phyloP scores from a whole-genome alignment of 1,140 invertebrate genomes.

The Polypedilum pembai region DNA sequence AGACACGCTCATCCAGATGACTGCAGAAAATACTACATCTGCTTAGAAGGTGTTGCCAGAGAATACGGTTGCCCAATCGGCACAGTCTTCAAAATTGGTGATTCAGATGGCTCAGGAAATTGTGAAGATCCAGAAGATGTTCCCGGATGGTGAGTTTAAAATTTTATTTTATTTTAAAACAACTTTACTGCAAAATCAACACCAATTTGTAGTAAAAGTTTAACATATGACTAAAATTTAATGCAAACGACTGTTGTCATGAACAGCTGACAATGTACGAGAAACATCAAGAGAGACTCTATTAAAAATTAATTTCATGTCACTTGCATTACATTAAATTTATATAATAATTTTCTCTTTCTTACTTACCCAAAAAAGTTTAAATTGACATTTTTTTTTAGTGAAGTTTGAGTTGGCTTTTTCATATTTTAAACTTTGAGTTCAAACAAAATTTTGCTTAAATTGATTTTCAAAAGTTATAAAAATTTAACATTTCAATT shows the following conservation, averaged over 20 bases:
- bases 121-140: constrained; percentile 91
- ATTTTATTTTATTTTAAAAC: constrained; percentile 38
- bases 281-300: background rate
- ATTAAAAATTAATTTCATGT: constrained; percentile 18
- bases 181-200: background rate
- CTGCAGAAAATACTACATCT: constrained; percentile 92
- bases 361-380: no score
- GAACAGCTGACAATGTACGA: background rate
- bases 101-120: constrained; percentile 77
- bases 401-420: no score
- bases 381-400: no score
- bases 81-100: constrained; percentile 91
- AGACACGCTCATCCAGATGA: constrained; percentile 91
- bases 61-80: constrained; percentile 94
- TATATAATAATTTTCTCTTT: no score
- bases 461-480: no score
- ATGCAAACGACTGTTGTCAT: no score
- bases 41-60: constrained; percentile 76
- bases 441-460: no score
- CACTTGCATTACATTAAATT: background rate
- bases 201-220: background rate
- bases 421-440: no score
- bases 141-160: constrained; percentile 77
- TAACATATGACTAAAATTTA: background rate
- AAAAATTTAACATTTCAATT: no score